Base-by-base conservation (phyloP, 2,888 invertebrate genomes). In the Platerodrilus igneus region DNA sequence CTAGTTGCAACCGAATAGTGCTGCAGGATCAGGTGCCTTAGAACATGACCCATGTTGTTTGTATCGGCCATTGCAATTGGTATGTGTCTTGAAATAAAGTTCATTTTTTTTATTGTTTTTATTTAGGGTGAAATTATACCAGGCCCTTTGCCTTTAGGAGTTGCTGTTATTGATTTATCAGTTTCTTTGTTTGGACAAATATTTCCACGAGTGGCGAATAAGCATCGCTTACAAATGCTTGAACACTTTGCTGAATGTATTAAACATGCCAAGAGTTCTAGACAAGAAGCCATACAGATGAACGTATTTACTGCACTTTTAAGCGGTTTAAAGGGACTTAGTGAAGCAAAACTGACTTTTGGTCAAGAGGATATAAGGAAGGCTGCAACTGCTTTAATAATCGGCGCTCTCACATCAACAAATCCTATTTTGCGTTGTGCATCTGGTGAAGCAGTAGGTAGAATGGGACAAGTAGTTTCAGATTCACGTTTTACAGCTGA, bases 221-320 rank as follows among this genome's bases (percentile, higher is more conserved):
- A 97, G 62, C 97, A 99, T 69, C 81, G 95, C 31, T 77, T 95
- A 37, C 97, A 99, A 73, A 94, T 99, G 86, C 71, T 99, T 33
- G 92, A 95, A 51, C 97, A 99, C 64, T 99, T 99, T 63, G 80
- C 82, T 13, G 96, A 96, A 63, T 95, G 94, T 63, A 90, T 96
- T 53, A 83, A 84, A 55, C 89, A 92, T 62, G 90, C 93, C 0
- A 95, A 95, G 62, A 91, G 91, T 7, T 81, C 84, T 0, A 78
- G 95, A 7, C 94, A 94, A 59, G 95, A 96, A 65, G 95, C 95
- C 1, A 86, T 87, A 10, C 95, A 96, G 67, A 86, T 95, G 72
- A 99, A 99, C 66, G 88, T 97, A 34, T 92, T 95, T 64, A 92
- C 95, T 0, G 94, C 96, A 0, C 71, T 97, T 15, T 69, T 97